These are phyloP conservation scores for Melanerpes formicivorus DNA, from an alignment of 2,113 vertebrate species.

Conservation along the genomic window DNA sequence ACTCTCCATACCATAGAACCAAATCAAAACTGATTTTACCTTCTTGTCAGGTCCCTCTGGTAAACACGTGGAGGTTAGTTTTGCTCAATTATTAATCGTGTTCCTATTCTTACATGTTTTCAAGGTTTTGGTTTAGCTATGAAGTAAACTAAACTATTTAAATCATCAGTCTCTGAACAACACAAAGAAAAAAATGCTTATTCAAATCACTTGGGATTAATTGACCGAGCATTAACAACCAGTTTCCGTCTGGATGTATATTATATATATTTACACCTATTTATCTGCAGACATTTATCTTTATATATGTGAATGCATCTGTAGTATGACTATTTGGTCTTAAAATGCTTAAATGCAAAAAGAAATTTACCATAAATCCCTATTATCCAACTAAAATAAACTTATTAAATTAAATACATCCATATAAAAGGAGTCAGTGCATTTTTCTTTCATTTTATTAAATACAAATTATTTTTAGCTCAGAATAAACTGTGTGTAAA, in stretches of 20 bases:
- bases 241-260: neutral
- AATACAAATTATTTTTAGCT: neutral
- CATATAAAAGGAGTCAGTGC: neutral
- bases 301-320: fast-evolving
- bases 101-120: neutral
- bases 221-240: neutral
- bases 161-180: neutral
- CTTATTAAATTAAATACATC: neutral
- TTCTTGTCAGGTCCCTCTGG: neutral
- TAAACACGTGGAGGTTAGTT: neutral
- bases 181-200: neutral
- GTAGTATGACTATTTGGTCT: neutral
- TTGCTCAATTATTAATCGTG: neutral
- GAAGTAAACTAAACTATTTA: neutral
- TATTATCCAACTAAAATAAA: neutral
- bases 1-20: neutral
- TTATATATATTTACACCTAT: neutral
- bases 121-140: neutral
- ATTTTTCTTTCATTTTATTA: neutral
- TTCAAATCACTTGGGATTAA: neutral
- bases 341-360: neutral
- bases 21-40: neutral
- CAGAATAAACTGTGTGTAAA: neutral
- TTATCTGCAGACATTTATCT: fast-evolving
- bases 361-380: neutral